Evolutionary conservation across 2,888 invertebrate species (phyloP).

Genomic region (Ormyrus labotus): DNA sequence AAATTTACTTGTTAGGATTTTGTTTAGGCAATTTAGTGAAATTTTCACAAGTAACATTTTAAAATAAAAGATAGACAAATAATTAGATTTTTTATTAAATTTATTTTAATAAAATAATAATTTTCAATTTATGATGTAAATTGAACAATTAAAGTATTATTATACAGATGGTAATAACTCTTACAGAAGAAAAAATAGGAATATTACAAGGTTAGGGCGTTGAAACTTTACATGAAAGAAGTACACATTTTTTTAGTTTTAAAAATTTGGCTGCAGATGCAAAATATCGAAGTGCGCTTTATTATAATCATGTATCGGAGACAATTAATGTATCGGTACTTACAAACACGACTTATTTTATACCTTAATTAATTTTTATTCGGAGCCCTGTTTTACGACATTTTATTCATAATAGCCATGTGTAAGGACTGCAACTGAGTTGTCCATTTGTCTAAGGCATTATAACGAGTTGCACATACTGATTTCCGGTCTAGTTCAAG

Average conservation of each 20-base stretch:
- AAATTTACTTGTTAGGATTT: no score
- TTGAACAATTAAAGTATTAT: not conserved
- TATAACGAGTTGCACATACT: slow-evolving; percentile 90
- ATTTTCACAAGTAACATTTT: no score
- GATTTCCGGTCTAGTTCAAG: slow-evolving; percentile 90
- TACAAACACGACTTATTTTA: slow-evolving; percentile 52
- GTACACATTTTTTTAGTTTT: slow-evolving; percentile 13
- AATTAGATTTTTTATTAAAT: no score
- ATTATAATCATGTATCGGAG: slow-evolving; percentile 49
- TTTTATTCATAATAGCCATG: slow-evolving; percentile 94
- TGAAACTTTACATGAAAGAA: slow-evolving; percentile 29
- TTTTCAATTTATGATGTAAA: not conserved
- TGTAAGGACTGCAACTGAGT: slow-evolving; percentile 92
- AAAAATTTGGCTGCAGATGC: slow-evolving; percentile 38
- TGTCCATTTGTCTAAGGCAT: slow-evolving; percentile 97
- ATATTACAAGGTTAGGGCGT: not conserved
- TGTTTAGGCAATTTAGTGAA: no score
- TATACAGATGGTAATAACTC: not conserved
- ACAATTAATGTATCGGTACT: slow-evolving; percentile 49
- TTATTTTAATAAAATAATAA: not conserved
- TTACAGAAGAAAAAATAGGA: slow-evolving; percentile 14
- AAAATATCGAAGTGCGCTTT: slow-evolving; percentile 53
- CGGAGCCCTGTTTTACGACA: slow-evolving; percentile 80
- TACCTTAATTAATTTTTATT: slow-evolving; percentile 47
- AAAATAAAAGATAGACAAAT: no score